Base-by-base conservation (phyloP, 64 coral and sea anemone genomes). In the Porites lutea region DNA sequence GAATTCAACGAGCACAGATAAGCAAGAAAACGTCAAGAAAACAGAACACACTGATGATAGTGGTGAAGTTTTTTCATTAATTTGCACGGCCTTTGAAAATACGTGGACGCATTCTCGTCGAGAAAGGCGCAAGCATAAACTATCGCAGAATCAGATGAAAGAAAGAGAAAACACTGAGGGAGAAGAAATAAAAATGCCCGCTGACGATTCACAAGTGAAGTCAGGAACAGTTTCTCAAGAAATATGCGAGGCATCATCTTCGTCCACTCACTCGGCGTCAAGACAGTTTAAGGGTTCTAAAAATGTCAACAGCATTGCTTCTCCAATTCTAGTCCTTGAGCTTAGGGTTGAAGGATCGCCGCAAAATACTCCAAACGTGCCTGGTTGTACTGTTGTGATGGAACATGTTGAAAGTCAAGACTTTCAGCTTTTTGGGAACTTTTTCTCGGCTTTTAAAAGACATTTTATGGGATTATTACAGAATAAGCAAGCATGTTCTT, bases 31-130 rank as follows among this genome's bases (percentile, higher is more conserved):
- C 13, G 46, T 46, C 3, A 83, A 61, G 22, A 84, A 68, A 51
- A 10, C 18, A 65, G 62, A 63, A 8, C 9, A 20, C 27, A 14
- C 9, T 44, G 54, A 79, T 59, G 3, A 27, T 6, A 79, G 14
- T 55, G 7, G 12, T 59, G 27, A 11, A 18, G 22, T 62, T 3
- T 46, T 22, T 44, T 52, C 18, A 78, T 82, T 61, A 6, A 68
- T 52, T 54, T 93, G 73, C 20, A 93, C 82, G 57, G 91, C 91
- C 19, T 79, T 43, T 18, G 71, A 72, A 59, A 93, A 93, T 49
- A 93, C 91, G 4, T 93, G 91, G 91, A 93, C 91, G 22, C 91
- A 93, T 76, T 87, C 72, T 54, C 59, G 91, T 5, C 87, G 83
- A 87, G 82, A 93, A 71, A 43, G 91, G 5, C 82, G 91, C 12